phyloP scores from a whole-genome alignment of 2,888 invertebrate species.

The Empis livida region DNA sequence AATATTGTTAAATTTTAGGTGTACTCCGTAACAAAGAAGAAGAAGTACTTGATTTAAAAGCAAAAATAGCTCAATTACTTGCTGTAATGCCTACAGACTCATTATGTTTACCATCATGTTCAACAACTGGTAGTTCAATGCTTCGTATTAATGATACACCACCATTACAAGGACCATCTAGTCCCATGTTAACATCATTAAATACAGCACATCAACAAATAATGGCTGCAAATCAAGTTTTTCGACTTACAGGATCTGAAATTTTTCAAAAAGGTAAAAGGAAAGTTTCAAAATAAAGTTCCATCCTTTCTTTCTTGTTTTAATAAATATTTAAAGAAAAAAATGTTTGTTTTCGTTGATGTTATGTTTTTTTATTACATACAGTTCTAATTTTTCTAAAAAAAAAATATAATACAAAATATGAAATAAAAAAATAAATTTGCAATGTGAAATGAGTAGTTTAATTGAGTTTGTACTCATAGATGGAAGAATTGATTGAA shows the following conservation, averaged over 20 bases:
- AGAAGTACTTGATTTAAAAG: constrained; percentile 81
- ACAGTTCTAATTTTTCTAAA: no score
- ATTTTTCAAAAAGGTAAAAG: not conserved
- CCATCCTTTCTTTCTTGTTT: no score
- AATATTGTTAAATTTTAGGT: constrained; percentile 39
- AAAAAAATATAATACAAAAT: no score
- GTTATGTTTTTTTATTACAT: no score
- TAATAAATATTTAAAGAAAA: no score
- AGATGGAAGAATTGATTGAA: no score
- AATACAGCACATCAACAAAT: constrained; percentile 17
- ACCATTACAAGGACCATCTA: constrained; percentile 33
- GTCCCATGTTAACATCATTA: constrained; percentile 28
- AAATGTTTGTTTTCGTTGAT: no score
- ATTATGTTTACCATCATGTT: constrained; percentile 42
- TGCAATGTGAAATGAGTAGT: no score
- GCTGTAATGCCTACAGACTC: constrained; percentile 68
- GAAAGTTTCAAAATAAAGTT: no score
- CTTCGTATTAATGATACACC: constrained; percentile 43
- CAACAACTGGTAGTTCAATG: constrained; percentile 44
- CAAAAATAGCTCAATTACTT: constrained; percentile 82
- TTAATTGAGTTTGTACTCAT: no score
- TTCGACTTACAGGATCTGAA: constrained; percentile 1
- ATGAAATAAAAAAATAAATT: no score
- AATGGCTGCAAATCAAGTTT: constrained; percentile 18
- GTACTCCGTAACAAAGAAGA: constrained; percentile 73